Evolutionary conservation across 2,888 invertebrate genomes (phyloP).

Genomic region (Athetis lepigone): DNA sequence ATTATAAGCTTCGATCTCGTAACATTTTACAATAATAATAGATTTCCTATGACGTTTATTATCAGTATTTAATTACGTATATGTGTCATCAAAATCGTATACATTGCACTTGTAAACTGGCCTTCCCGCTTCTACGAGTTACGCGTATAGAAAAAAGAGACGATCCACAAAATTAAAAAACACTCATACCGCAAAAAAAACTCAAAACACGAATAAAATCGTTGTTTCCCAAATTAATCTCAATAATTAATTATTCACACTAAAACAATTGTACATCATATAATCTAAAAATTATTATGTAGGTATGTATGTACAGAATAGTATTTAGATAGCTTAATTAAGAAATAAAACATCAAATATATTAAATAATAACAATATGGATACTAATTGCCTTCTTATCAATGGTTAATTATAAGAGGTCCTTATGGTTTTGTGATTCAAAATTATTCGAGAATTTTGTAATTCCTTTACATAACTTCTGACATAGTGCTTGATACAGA

Average conservation of each 20-base stretch:
- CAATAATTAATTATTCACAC: constrained; percentile 89
- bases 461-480: constrained; percentile 57
- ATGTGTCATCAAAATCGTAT: constrained; percentile 91
- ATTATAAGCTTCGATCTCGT: constrained; percentile 85
- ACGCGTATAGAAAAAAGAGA: constrained; percentile 75
- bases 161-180: constrained; percentile 81
- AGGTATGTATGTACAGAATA: constrained; percentile 89
- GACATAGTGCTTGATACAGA: constrained; percentile 76
- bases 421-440: constrained; percentile 90
- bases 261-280: constrained; percentile 90
- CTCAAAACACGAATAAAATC: constrained; percentile 74
- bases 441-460: constrained; percentile 75
- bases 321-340: constrained; percentile 88
- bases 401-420: constrained; percentile 91
- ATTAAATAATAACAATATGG: constrained; percentile 91
- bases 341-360: constrained; percentile 90
- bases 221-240: constrained; percentile 86
- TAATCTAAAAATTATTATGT: constrained; percentile 87
- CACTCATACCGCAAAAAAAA: constrained; percentile 78
- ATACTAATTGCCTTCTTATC: constrained; percentile 90
- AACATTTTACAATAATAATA: constrained; percentile 87
- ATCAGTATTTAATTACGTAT: constrained; percentile 89
- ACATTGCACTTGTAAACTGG: constrained; percentile 91
- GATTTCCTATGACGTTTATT: constrained; percentile 87
- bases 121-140: constrained; percentile 84